phyloP scores from a whole-genome alignment of 2,888 invertebrate genomes.

The Nomada flava region DNA sequence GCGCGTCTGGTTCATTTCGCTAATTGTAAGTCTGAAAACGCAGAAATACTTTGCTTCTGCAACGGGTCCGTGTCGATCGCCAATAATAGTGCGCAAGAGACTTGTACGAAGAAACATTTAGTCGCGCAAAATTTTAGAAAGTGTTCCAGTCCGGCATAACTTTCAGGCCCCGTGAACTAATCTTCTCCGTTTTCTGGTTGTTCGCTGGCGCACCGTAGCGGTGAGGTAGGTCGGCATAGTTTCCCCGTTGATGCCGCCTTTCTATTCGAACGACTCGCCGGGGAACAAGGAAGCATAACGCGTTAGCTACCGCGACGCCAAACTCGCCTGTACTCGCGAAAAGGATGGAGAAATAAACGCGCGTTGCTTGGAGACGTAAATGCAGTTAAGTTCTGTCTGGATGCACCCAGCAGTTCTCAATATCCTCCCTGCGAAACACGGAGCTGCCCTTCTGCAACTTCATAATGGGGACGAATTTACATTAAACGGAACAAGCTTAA shows the following conservation, averaged over 20 bases:
- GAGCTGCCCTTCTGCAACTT: neutral
- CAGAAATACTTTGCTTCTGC: neutral
- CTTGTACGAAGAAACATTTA: conserved; percentile 1
- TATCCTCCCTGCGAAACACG: neutral
- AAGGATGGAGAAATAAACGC: conserved; percentile 39
- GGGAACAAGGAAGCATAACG: conserved; percentile 70
- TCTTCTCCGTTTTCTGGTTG: conserved; percentile 61
- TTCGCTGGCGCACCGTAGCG: conserved; percentile 10
- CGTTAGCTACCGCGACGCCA: conserved; percentile 31
- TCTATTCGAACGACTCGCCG: conserved; percentile 70
- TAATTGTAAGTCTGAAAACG: no score
- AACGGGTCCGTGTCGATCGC: conserved; percentile 16
- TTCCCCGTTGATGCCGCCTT: conserved; percentile 64
- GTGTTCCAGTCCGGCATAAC: conserved; percentile 38
- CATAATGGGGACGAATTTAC: neutral
- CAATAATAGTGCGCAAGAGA: conserved; percentile 6
- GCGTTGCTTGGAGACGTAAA: conserved; percentile 36
- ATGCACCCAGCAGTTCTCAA: conserved; percentile 20
- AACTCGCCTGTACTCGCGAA: conserved; percentile 20
- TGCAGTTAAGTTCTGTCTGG: conserved; percentile 30
- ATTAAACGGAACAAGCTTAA: neutral
- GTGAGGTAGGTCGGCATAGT: conserved; percentile 67
- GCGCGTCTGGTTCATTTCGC: no score
- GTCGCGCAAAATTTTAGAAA: conserved; percentile 56
- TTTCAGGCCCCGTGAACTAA: conserved; percentile 51